These are phyloP conservation scores for Microtus ochrogaster DNA, from an alignment of 2,113 vertebrate species.

Conservation along the genomic window DNA sequence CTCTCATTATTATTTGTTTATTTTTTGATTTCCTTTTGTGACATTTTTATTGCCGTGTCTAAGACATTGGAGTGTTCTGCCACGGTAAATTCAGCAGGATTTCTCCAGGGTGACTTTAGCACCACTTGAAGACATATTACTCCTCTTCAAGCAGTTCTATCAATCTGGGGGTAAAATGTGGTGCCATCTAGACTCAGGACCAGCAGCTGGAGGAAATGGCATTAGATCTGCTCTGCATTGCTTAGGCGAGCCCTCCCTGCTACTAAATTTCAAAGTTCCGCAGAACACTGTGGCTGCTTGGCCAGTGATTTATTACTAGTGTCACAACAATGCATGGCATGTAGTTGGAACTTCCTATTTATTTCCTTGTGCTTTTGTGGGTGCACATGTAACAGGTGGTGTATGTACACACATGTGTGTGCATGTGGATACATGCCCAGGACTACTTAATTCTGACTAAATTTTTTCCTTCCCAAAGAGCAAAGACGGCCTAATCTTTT, in stretches of 20 bases:
- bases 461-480: not conserved
- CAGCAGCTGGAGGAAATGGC: not conserved
- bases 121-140: not conserved
- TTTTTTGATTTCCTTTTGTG: not conserved
- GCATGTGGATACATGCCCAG: not conserved
- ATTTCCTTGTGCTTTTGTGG: not conserved
- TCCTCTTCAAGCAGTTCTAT: not conserved
- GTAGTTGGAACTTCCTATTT: not conserved
- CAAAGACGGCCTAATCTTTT: not conserved
- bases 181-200: not conserved
- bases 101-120: constrained; percentile 25
- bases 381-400: not conserved
- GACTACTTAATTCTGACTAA: not conserved
- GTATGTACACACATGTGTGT: not conserved
- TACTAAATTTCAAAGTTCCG: not conserved
- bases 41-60: not conserved
- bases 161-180: not conserved
- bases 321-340: not conserved
- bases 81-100: not conserved
- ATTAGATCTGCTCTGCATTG: not conserved
- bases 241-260: not conserved
- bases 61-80: not conserved
- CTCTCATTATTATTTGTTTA: not conserved
- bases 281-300: not conserved
- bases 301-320: not conserved